These are phyloP conservation scores for Anadara kagoshimensis DNA, from an alignment of 1,140 invertebrate species.

Conservation along the genomic window DNA sequence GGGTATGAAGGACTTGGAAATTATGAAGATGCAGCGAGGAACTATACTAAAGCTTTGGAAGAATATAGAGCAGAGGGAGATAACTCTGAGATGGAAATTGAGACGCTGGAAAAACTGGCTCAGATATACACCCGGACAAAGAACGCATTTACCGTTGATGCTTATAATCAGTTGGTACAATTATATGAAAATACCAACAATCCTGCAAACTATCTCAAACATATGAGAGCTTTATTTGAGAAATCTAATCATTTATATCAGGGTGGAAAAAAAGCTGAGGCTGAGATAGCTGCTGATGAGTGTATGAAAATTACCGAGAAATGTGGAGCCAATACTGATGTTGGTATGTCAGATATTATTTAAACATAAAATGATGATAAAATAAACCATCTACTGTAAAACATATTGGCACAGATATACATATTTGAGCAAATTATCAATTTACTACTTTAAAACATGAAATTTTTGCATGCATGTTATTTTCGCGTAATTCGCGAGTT, in stretches of 20 bases:
- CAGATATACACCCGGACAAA: conserved; percentile 19
- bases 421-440: no score
- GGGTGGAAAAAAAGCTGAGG: conserved; percentile 20
- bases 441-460: no score
- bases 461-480: no score
- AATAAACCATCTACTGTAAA: background rate
- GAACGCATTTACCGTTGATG: conserved; percentile 14
- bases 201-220: conserved; percentile 35
- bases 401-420: background rate
- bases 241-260: conserved; percentile 37
- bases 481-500: no score
- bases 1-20: conserved; percentile 49
- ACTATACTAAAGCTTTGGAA: conserved; percentile 48
- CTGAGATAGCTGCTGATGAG: conserved; percentile 39
- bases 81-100: conserved; percentile 38
- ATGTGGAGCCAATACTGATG: conserved; percentile 10
- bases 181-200: no score
- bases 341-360: background rate
- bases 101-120: conserved; percentile 27
- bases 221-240: conserved; percentile 38
- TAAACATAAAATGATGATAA: background rate
- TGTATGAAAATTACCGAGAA: conserved; percentile 39
- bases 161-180: no score
- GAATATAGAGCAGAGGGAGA: conserved; percentile 48
- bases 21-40: conserved; percentile 35